Conservation (phyloP, 1,140 invertebrate genomes). For the Whitmania pigra region DNA sequence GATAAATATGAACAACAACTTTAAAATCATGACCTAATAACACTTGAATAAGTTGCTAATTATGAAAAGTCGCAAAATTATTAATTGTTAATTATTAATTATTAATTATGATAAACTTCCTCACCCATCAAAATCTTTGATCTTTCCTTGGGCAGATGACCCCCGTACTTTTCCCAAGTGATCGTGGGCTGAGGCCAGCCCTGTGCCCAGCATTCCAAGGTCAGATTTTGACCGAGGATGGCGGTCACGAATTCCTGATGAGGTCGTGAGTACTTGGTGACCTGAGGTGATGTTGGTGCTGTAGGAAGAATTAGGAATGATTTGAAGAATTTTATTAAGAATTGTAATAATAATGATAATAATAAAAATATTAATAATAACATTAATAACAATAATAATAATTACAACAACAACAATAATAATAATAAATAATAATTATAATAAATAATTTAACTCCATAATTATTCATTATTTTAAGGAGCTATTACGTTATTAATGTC, state of each 20-base stretch:
- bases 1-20: neutral
- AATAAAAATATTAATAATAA: slow-evolving; percentile 11
- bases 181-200: slow-evolving; percentile 50
- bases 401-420: neutral
- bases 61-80: neutral
- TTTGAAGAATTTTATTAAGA: neutral
- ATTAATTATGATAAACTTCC: neutral
- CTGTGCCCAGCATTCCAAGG: slow-evolving; percentile 52
- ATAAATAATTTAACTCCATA: neutral
- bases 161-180: slow-evolving; percentile 48
- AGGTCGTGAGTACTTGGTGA: neutral
- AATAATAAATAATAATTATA: neutral
- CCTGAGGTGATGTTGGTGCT: neutral
- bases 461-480: too few relatives aligned
- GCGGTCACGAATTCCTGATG: slow-evolving; percentile 25
- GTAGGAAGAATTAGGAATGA: neutral
- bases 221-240: slow-evolving; percentile 48
- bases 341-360: neutral
- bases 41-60: neutral
- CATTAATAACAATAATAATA: neutral
- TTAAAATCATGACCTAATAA: neutral
- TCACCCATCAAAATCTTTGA: slow-evolving; percentile 25
- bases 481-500: too few relatives aligned
- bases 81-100: neutral
- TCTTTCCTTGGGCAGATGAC: slow-evolving; percentile 37